Evolutionary conservation across 2,888 invertebrate genomes (phyloP).

Genomic region (Pheosia tremula): DNA sequence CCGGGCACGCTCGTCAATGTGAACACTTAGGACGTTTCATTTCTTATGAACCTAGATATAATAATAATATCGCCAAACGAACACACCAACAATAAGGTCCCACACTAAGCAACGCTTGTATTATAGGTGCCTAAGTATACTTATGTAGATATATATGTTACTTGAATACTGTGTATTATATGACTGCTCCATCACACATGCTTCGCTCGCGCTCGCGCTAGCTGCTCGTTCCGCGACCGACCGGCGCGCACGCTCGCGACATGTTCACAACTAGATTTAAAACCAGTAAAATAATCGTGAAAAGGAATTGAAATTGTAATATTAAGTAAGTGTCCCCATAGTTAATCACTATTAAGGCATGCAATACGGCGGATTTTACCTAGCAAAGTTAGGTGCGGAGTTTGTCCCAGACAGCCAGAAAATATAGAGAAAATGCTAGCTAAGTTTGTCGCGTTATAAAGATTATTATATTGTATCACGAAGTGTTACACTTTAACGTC

Average conservation of each 20-base stretch:
- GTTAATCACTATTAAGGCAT: constrained; percentile 23
- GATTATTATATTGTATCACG: constrained; percentile 9
- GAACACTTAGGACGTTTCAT: too few species aligned
- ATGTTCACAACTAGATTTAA: constrained; percentile 23
- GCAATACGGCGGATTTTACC: background rate
- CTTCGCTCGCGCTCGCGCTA: too few species aligned
- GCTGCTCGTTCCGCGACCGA: background rate
- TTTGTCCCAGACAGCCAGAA: background rate
- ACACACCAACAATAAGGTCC: too few species aligned
- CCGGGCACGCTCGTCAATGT: too few species aligned
- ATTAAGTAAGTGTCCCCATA: constrained; percentile 33
- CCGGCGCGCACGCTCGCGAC: background rate
- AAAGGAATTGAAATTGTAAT: constrained; percentile 46
- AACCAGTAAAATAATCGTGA: constrained; percentile 30
- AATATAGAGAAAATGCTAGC: background rate
- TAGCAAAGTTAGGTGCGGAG: background rate
- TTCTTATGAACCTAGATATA: too few species aligned
- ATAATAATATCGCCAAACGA: too few species aligned
- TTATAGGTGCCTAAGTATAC: too few species aligned
- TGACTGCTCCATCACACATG: background rate
- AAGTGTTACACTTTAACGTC: constrained; percentile 12
- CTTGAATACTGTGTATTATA: background rate
- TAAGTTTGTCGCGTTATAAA: constrained; percentile 3
- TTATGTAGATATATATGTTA: too few species aligned
- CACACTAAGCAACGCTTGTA: too few species aligned